Evolutionary conservation across 92 coral and sea anemone genomes (phyloP).

Genomic region (Hydrozoanthus gracilis): DNA sequence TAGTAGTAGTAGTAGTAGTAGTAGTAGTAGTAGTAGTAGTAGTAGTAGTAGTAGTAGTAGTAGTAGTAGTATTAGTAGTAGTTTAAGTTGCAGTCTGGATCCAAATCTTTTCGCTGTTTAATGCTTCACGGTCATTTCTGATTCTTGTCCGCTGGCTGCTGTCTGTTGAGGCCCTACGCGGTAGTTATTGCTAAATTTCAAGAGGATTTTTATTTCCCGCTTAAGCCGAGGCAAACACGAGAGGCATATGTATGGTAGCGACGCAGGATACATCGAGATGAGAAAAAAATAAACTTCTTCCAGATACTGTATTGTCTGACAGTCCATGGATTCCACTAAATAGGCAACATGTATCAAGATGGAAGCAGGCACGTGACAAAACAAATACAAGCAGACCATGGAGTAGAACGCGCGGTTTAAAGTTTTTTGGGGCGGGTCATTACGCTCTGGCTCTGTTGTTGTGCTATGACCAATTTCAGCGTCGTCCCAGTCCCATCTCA

Average conservation of each 20-base stretch:
- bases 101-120: background rate
- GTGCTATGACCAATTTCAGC: background rate
- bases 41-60: no score
- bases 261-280: conserved; percentile 16
- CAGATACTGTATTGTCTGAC: background rate
- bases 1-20: no score
- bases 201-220: background rate
- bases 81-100: no score
- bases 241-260: conserved; percentile 8
- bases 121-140: conserved; percentile 13
- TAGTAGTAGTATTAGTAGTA: no score
- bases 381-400: conserved; percentile 16
- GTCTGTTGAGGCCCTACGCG: conserved; percentile 32
- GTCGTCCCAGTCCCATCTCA: conserved; percentile 41
- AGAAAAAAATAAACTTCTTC: conserved; percentile 27
- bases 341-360: conserved; percentile 19
- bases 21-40: no score
- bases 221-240: conserved; percentile 13
- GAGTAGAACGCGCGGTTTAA: conserved; percentile 5
- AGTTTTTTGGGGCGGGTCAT: background rate
- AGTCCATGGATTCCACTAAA: conserved; percentile 10
- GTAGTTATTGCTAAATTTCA: background rate
- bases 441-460: background rate
- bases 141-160: background rate
- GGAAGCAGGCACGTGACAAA: conserved; percentile 21